phyloP scores from a whole-genome alignment of 1,140 invertebrate species.

The Coenobita brevimanus region DNA sequence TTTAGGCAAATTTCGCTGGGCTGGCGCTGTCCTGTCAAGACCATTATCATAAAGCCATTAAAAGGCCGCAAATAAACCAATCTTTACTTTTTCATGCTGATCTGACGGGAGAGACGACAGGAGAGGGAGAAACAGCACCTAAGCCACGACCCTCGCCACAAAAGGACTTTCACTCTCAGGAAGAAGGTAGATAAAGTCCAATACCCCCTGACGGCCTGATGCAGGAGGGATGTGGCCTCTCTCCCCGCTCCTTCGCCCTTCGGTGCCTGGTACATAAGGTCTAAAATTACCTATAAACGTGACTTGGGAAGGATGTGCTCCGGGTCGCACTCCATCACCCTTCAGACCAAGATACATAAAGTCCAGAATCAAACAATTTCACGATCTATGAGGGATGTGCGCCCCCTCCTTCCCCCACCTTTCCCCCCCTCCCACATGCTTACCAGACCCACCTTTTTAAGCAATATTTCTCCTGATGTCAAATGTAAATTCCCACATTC shows the following conservation, averaged over 20 bases:
- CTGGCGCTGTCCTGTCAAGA: slow-evolving; percentile 47
- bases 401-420: background rate
- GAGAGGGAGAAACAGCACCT: background rate
- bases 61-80: slow-evolving; percentile 65
- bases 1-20: slow-evolving; percentile 11
- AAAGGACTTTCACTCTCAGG: background rate
- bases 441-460: slow-evolving; percentile 34
- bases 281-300: too few species aligned
- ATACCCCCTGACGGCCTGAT: background rate
- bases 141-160: background rate
- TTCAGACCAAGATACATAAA: background rate
- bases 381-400: background rate
- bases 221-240: slow-evolving; percentile 12
- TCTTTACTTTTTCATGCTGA: slow-evolving; percentile 64
- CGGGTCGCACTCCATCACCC: background rate
- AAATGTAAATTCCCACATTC: slow-evolving; percentile 66
- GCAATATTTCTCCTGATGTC: slow-evolving; percentile 65
- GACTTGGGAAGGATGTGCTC: too few species aligned
- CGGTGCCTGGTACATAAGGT: too few species aligned
- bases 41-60: slow-evolving; percentile 67
- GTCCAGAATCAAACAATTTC: background rate
- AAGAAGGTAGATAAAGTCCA: background rate
- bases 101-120: slow-evolving; percentile 47
- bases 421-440: background rate
- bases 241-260: too few species aligned